phyloP scores from a whole-genome alignment of 2,113 vertebrate genomes.

The Talpa occidentalis region DNA sequence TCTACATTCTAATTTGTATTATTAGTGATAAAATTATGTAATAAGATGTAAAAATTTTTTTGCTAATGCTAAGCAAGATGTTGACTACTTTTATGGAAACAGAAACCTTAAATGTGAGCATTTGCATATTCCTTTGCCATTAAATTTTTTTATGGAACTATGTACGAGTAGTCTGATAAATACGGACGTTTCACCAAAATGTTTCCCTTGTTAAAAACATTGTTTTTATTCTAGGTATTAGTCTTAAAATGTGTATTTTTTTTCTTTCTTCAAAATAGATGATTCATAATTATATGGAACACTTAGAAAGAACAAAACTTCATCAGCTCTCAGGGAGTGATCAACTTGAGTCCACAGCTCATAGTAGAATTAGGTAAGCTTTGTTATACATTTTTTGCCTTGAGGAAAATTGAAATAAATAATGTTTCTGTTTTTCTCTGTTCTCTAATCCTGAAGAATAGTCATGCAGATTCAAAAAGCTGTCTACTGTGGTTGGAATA shows the following conservation, averaged over 20 bases:
- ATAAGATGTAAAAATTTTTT: neutral
- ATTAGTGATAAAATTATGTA: conserved; percentile 11
- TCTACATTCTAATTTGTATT: conserved; percentile 47
- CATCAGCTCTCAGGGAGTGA: conserved; percentile 91
- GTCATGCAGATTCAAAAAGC: conserved; percentile 78
- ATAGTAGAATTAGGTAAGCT: conserved; percentile 93
- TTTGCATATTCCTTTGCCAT: conserved; percentile 50
- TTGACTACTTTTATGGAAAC: neutral
- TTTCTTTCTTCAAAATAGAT: conserved; percentile 90
- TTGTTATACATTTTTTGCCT: conserved; percentile 71
- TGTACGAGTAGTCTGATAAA: conserved; percentile 46
- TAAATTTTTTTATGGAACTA: neutral
- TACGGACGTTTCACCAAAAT: conserved; percentile 44
- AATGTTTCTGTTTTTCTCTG: conserved; percentile 78
- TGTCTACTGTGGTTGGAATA: conserved; percentile 82
- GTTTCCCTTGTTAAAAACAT: conserved; percentile 49
- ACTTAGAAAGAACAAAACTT: conserved; percentile 97
- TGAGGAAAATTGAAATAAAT: conserved; percentile 74
- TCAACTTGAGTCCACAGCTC: conserved; percentile 88
- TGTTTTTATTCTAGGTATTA: conserved; percentile 64
- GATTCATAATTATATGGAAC: conserved; percentile 99
- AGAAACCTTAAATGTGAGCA: conserved; percentile 16
- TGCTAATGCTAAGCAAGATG: conserved; percentile 11
- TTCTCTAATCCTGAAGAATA: conserved; percentile 84
- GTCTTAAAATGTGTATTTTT: conserved; percentile 67